Base-by-base conservation (phyloP, 2,888 invertebrate genomes). In the Philonicus albiceps region DNA sequence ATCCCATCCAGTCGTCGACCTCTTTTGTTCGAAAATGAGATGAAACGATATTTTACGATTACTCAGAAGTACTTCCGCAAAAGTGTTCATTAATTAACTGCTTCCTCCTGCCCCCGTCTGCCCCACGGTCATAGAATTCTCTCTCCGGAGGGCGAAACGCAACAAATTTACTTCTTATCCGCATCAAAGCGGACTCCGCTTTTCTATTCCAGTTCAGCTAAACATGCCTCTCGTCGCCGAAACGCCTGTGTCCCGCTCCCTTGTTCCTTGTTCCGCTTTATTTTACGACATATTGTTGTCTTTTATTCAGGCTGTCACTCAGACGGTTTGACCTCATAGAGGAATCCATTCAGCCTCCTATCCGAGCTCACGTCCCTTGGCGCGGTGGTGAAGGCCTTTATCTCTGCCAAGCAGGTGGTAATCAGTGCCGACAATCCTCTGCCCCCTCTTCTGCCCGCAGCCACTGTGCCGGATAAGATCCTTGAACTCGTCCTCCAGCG, bases 241-340 rank as follows among this genome's bases (percentile, higher is more conserved):
- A 64, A 64, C 64, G 64, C 64, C 64, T 8, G 64, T 22, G 64
- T 80, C 30, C 53, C n/a, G 30, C 27, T 53, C 49, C 80, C 22
- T 49, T 80, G 80, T 80, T 43, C 80, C 22, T 49, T 80, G 80
- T 80, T 43, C 34, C 53, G 49, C 30, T 80, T 49, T 64, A 64
- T 64, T 64, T 64, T 64, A 64, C 64, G 64, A 64, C 64, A 64
- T 64, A 64, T 64, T 64, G 64, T 64, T 64, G 64, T 64, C 64
- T 64, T 64, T 80, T 53, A 49, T 27, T 49, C 31, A 31, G 80
- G n/a, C 16, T 53, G 31, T 80, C 80, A 80, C 22, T 80, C 80
- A 80, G 80, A 43, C 53, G 34, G 27, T 49, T 53, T 80, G 80
- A 80, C 53, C 80, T 53, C 27, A 30, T 53, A 31, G 31, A 43